Percentiles rank a stretch among this genome's conserved stretches.
These are phyloP conservation scores for Rutpela maculata DNA, from an alignment of 2,888 invertebrate species.

Conservation along the genomic window DNA sequence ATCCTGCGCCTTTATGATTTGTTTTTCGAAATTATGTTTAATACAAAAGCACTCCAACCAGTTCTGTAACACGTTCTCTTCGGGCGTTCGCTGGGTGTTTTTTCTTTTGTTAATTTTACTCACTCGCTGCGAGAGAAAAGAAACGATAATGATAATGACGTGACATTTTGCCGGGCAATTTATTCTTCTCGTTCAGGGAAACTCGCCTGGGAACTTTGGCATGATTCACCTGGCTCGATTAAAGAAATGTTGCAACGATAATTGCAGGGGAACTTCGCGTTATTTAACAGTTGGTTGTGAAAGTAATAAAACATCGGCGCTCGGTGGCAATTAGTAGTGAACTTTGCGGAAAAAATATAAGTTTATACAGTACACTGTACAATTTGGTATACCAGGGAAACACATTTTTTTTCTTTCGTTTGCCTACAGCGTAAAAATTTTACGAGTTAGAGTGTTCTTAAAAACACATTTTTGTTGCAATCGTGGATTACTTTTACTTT, in stretches of 20 bases:
- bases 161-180: slow-evolving; percentile 33
- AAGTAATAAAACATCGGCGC: neutral
- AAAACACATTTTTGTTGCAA: no score
- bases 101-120: slow-evolving; percentile 14
- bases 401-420: no score
- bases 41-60: slow-evolving; percentile 7
- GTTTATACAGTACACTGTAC: neutral
- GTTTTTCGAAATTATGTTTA: slow-evolving; percentile 5
- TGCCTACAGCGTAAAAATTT: no score
- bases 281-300: neutral
- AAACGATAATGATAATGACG: slow-evolving; percentile 29
- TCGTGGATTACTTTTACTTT: no score
- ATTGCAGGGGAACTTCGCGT: slow-evolving; percentile 7
- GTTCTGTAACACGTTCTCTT: slow-evolving; percentile 12
- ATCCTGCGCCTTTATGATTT: slow-evolving; percentile 1
- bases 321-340: neutral
- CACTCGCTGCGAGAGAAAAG: slow-evolving; percentile 23
- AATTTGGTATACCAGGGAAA: no score
- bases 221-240: slow-evolving; percentile 34
- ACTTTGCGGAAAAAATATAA: neutral
- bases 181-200: slow-evolving; percentile 23
- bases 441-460: no score
- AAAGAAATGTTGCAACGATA: slow-evolving; percentile 15
- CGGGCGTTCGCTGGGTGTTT: neutral
- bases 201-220: slow-evolving; percentile 20